Base-by-base conservation (phyloP, 2,797 vertebrate species). In the Myoxocephalus aenaeus region DNA sequence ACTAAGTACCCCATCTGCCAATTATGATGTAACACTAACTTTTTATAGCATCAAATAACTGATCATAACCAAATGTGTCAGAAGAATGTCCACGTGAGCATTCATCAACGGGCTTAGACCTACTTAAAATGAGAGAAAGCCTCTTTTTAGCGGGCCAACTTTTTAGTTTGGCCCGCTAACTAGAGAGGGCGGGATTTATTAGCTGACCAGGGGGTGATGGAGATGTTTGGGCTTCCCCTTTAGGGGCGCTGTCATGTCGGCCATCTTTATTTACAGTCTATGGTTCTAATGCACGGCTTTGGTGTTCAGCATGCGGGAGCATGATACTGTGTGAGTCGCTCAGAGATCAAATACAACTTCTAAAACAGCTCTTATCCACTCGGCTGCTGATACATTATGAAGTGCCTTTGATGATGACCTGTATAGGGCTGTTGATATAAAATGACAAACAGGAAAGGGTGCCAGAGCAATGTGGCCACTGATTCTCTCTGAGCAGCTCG, bases 401-500 rank as follows among this genome's bases (percentile, higher is more conserved):
- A 64, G 22, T 34, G 6, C 27, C 4, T 70, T 20, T 5, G 14
- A 64, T 32, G 32, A 4, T 32, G 32, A 32, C 32, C 32, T 32
- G 29, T 29, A 12, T 1, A 0, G 4, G 17, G 27, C 5, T 56
- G 18, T n/a, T 38, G 34, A 48, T 20, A 40, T 62, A 34, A 7
- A n/a, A 54, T 42, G 3, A 32, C 32, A 32, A 32, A 32, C 32
- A 32, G 3, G 32, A 32, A 32, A 32, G 25, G 25, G 25, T n/a
- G 29, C 32, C 5, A 2, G 32, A 2, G 32, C 32, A 32, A 4
- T 4, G 32, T 32, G 32, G 18, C 7, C 27, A 27, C 10, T 40
- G 40, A 63, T 46, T 46, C 10, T 51, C 36, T 7, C 71, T 65
- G 72, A 85, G 80, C 83, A 77, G 85, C 73, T 85, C 80, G 70